Conservation (phyloP, 2,888 invertebrate species). For the Frankliniella intonsa region DNA sequence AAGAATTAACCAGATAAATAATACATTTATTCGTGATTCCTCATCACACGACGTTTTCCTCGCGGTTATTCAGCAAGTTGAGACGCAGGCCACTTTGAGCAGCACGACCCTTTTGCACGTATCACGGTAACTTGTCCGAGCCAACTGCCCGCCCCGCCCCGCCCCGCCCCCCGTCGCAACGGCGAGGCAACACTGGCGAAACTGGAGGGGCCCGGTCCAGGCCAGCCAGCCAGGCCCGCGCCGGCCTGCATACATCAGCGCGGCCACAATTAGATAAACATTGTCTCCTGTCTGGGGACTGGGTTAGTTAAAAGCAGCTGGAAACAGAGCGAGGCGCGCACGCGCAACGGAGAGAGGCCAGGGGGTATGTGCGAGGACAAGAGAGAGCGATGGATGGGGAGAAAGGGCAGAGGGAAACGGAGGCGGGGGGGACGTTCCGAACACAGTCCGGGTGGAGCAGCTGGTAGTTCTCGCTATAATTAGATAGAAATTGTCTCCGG, state of each 20-base stretch:
- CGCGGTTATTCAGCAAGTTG: too few species aligned
- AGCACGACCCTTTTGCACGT: not conserved
- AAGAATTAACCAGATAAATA: too few species aligned
- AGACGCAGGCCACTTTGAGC: too few species aligned
- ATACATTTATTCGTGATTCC: too few species aligned
- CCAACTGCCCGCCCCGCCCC: not conserved
- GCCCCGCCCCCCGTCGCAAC: not conserved
- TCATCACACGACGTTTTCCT: too few species aligned
- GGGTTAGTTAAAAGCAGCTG: not conserved
- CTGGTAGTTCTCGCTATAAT: conserved; percentile 24
- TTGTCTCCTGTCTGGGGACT: not conserved
- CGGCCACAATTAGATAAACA: conserved; percentile 19
- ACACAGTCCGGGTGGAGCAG: not conserved
- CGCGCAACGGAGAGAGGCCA: not conserved
- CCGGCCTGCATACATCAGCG: not conserved
- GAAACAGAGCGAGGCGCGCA: too few species aligned
- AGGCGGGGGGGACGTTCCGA: not conserved
- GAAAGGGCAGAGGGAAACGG: not conserved
- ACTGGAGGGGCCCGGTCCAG: too few species aligned
- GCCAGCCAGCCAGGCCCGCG: not conserved
- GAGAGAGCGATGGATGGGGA: not conserved
- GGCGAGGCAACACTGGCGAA: too few species aligned
- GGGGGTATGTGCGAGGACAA: not conserved
- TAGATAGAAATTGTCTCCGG: conserved; percentile 1
- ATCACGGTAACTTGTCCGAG: not conserved